Conservation (phyloP, 2,797 vertebrate species). For the Nannoperca obscura region DNA sequence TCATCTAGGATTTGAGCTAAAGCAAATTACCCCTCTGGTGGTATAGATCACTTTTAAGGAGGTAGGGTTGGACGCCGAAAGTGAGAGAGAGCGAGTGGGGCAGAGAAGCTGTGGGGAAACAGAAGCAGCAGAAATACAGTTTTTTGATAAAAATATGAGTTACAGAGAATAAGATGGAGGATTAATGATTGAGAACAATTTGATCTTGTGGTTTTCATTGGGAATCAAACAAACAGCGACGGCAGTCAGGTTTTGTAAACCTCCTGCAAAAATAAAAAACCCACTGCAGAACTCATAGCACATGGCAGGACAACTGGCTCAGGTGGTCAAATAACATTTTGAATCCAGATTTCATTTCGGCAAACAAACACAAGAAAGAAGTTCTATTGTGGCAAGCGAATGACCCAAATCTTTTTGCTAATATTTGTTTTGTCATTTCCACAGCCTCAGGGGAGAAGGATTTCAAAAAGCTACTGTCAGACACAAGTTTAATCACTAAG, state of each 20-base stretch:
- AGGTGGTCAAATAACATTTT: conserved; percentile 23
- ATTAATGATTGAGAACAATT: conserved; percentile 53
- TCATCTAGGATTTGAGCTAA: conserved; percentile 75
- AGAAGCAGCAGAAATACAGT: conserved; percentile 36
- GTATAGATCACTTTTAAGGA: conserved; percentile 73
- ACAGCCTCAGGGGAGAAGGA: conserved; percentile 31
- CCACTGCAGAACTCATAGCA: neutral
- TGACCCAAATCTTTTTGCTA: conserved; percentile 45
- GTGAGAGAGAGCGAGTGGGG: neutral
- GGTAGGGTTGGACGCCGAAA: conserved; percentile 20
- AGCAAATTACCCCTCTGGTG: conserved; percentile 76
- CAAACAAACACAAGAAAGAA: conserved; percentile 15
- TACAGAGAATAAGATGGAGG: conserved; percentile 51
- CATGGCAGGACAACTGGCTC: conserved; percentile 10
- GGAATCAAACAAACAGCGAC: conserved; percentile 25
- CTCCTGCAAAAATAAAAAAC: conserved; percentile 22
- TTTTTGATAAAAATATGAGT: conserved; percentile 41
- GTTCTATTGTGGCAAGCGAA: conserved; percentile 26
- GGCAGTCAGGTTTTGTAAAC: conserved; percentile 8
- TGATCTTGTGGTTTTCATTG: conserved; percentile 10
- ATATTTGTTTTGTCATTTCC: conserved; percentile 47
- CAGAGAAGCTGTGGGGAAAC: neutral
- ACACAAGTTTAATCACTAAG: conserved; percentile 32
- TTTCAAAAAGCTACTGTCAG: conserved; percentile 47
- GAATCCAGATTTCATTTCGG: neutral